A percentile compares a stretch with the other conserved stretches of the same genome.
These are phyloP conservation scores for Drosophila lacicola DNA, from an alignment of 2,888 invertebrate genomes.

Conservation along the genomic window DNA sequence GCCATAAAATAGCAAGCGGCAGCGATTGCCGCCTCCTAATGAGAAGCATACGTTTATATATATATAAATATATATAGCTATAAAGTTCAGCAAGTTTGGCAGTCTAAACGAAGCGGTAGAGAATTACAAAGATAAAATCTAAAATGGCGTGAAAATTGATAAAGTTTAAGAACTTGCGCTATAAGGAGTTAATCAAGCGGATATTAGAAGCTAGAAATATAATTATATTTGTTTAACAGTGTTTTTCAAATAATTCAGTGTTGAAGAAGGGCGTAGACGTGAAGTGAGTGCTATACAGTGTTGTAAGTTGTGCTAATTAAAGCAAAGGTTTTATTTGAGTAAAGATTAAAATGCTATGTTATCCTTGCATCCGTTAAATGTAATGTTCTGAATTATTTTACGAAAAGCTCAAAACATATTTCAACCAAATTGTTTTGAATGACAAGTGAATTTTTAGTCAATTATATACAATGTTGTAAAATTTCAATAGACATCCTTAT, in stretches of 20 bases:
- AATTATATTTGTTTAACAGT: background rate
- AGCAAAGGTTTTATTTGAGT: too few relatives aligned
- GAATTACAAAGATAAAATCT: constrained; percentile 19
- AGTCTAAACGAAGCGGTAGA: constrained; percentile 8
- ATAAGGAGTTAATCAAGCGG: background rate
- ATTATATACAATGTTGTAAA: background rate
- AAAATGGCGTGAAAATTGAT: constrained; percentile 19
- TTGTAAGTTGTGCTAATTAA: too few relatives aligned
- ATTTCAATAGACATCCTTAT: background rate
- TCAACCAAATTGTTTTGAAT: too few relatives aligned
- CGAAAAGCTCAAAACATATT: too few relatives aligned
- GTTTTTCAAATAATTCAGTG: background rate
- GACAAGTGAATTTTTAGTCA: too few relatives aligned
- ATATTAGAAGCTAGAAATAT: background rate
- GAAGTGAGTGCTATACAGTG: too few relatives aligned
- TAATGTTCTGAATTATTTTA: background rate
- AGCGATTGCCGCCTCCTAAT: background rate
- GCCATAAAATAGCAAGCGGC: constrained; percentile 28
- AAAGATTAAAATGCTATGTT: too few relatives aligned
- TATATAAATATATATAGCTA: constrained; percentile 7
- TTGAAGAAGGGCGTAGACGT: background rate
- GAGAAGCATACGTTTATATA: background rate
- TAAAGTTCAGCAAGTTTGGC: constrained; percentile 2
- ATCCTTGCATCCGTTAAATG: background rate
- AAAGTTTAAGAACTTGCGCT: constrained; percentile 7